A percentile compares a stretch with the other conserved stretches of the same genome.
Evolutionary conservation across 2,888 invertebrate genomes (phyloP).

Genomic region (Mythimna pallens): DNA sequence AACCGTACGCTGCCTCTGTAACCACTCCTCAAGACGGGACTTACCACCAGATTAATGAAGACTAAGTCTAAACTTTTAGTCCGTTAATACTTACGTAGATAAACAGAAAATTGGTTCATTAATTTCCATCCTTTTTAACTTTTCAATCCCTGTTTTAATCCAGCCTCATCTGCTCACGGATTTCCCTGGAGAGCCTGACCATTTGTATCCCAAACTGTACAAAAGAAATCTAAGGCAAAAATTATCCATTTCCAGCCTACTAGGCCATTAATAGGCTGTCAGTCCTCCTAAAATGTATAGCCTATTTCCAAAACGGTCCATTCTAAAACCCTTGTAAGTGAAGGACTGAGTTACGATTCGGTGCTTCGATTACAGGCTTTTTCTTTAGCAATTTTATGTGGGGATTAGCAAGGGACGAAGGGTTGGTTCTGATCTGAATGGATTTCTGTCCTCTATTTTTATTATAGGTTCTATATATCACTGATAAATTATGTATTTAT

Average conservation of each 20-base stretch:
- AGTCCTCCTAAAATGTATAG: slow-evolving; percentile 58
- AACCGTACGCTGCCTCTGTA: too few relatives aligned
- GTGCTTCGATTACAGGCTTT: slow-evolving; percentile 74
- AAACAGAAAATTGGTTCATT: slow-evolving; percentile 2
- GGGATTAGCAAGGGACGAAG: slow-evolving; percentile 67
- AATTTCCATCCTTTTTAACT: slow-evolving; percentile 1
- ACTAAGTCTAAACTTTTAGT: background rate
- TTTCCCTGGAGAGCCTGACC: slow-evolving; percentile 24
- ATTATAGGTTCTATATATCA: slow-evolving; percentile 37
- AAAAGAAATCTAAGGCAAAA: slow-evolving; percentile 42
- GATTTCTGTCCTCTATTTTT: slow-evolving; percentile 52
- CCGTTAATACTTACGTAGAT: background rate
- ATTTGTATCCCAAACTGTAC: slow-evolving; percentile 24
- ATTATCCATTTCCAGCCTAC: slow-evolving; percentile 46
- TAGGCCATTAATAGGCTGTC: slow-evolving; percentile 61
- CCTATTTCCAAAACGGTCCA: slow-evolving; percentile 63
- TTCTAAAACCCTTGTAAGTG: slow-evolving; percentile 73
- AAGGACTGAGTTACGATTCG: slow-evolving; percentile 75
- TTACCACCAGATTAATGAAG: background rate
- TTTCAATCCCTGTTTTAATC: slow-evolving; percentile 30
- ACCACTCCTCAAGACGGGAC: too few relatives aligned
- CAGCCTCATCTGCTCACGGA: background rate
- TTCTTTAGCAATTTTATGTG: slow-evolving; percentile 74
- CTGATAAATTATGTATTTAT: slow-evolving; percentile 39
- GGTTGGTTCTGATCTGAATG: slow-evolving; percentile 52